Conservation (phyloP, 2,797 vertebrate species). For the Notoglanidium macrostoma region DNA sequence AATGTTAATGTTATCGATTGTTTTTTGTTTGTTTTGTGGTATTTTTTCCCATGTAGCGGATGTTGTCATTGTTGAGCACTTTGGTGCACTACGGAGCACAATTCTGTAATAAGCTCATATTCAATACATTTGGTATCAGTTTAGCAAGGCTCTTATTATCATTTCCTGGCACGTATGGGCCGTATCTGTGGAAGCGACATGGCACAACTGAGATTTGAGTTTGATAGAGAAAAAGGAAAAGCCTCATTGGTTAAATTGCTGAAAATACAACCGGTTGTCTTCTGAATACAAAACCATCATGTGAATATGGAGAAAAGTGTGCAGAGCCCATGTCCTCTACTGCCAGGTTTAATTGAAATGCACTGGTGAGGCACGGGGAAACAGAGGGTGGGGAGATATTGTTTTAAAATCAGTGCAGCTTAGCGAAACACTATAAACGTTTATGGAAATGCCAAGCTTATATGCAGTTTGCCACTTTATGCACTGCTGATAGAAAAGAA, state of each 20-base stretch:
- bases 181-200: slow-evolving; percentile 5
- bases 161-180: neutral
- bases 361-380: slow-evolving; percentile 33
- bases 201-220: slow-evolving; percentile 41
- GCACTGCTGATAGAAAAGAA: slow-evolving; percentile 28
- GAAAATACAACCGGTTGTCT: slow-evolving; percentile 39
- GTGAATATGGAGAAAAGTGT: slow-evolving; percentile 41
- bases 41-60: neutral
- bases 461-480: slow-evolving; percentile 39
- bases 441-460: slow-evolving; percentile 56
- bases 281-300: slow-evolving; percentile 43
- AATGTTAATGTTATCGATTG: neutral
- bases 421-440: slow-evolving; percentile 51
- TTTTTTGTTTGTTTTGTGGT: neutral
- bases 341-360: slow-evolving; percentile 48
- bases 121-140: slow-evolving; percentile 1
- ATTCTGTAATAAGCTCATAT: neutral
- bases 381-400: slow-evolving; percentile 40
- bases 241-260: slow-evolving; percentile 45
- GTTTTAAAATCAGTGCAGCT: slow-evolving; percentile 52
- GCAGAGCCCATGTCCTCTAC: slow-evolving; percentile 40
- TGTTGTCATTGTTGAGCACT: neutral
- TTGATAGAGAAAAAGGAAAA: slow-evolving; percentile 31
- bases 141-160: neutral
- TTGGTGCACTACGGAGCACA: neutral